These are phyloP conservation scores for Hymenochirus boettgeri DNA, from an alignment of 2,113 vertebrate species.

Conservation along the genomic window DNA sequence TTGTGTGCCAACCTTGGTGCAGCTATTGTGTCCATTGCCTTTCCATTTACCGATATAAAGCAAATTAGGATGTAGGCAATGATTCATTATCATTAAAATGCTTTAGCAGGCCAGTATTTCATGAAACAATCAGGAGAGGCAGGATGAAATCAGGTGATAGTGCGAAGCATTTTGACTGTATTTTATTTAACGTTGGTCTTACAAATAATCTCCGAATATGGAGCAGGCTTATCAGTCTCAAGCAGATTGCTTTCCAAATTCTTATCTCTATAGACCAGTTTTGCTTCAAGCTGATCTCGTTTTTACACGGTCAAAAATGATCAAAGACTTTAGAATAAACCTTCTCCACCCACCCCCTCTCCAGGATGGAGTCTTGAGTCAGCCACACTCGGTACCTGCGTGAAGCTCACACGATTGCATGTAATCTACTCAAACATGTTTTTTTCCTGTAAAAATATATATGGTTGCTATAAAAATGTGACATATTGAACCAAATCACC, in stretches of 20 bases:
- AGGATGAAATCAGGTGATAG: conserved; percentile 52
- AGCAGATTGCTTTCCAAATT: conserved; percentile 83
- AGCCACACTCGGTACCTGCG: conserved; percentile 15
- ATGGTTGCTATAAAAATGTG: too few relatives aligned
- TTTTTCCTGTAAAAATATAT: background rate
- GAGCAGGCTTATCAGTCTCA: conserved; percentile 78
- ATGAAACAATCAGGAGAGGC: conserved; percentile 41
- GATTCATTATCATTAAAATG: conserved; percentile 22
- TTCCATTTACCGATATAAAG: conserved; percentile 1
- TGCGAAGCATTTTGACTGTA: conserved; percentile 62
- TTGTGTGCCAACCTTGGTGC: background rate
- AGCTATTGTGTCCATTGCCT: background rate
- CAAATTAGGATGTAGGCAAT: conserved; percentile 8
- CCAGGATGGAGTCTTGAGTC: conserved; percentile 45
- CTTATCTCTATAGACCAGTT: conserved; percentile 79
- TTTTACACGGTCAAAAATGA: conserved; percentile 56
- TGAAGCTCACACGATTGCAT: background rate
- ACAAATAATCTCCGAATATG: conserved; percentile 61
- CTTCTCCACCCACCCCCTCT: conserved; percentile 5
- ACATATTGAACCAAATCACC: too few relatives aligned
- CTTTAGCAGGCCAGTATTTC: conserved; percentile 53
- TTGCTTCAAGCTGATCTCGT: conserved; percentile 76
- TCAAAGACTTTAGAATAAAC: conserved; percentile 53
- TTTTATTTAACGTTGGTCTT: conserved; percentile 61
- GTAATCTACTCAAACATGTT: background rate